phyloP scores from a whole-genome alignment of 1,140 invertebrate genomes.

The Acromyrmex heyeri region DNA sequence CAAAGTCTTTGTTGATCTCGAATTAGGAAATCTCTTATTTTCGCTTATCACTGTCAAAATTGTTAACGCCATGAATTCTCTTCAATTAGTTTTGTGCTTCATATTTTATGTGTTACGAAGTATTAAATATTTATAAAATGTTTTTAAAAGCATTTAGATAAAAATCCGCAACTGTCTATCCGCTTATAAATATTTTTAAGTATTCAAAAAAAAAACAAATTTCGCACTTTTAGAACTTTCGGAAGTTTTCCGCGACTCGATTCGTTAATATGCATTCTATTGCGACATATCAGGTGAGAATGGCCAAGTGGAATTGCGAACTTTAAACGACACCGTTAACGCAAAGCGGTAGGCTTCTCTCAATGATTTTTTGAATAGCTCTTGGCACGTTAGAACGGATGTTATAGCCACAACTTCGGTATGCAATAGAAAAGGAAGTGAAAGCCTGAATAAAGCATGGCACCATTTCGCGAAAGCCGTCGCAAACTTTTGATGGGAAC shows the following conservation, averaged over 20 bases:
- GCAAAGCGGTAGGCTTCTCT: constrained; percentile 68
- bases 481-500: constrained; percentile 41
- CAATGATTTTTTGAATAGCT: constrained; percentile 64
- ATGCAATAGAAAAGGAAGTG: constrained; percentile 24
- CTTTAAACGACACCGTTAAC: constrained; percentile 70
- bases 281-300: constrained; percentile 48
- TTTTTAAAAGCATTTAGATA: constrained; percentile 4
- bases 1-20: constrained; percentile 40
- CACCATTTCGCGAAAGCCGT: background rate
- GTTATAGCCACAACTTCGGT: background rate
- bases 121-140: background rate
- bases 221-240: background rate
- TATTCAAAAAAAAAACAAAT: background rate
- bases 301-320: constrained; percentile 63
- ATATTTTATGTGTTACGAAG: background rate
- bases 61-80: background rate
- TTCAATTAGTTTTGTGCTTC: background rate
- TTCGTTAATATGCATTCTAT: constrained; percentile 71
- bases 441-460: constrained; percentile 68
- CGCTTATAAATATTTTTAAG: background rate
- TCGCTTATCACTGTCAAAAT: constrained; percentile 46
- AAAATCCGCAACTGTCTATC: background rate
- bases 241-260: constrained; percentile 53
- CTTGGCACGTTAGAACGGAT: constrained; percentile 19
- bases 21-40: constrained; percentile 33